Percentiles rank a stretch among this genome's conserved stretches.
These are phyloP conservation scores for Pseudomugil tenellus DNA, from an alignment of 2,797 vertebrate genomes.

Conservation along the genomic window DNA sequence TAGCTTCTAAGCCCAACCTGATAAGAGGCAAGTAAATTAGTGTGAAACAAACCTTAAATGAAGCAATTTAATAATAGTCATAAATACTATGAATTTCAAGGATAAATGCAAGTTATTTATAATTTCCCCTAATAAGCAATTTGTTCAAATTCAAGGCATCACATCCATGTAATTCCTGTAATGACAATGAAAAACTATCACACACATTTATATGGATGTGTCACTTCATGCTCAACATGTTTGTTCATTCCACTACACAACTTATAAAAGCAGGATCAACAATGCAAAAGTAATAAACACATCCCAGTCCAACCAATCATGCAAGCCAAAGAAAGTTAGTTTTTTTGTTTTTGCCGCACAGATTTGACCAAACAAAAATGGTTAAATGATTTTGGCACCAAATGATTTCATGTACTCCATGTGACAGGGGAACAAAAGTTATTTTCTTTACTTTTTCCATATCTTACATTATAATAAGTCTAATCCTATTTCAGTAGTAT, in stretches of 20 bases:
- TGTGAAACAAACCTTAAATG: neutral
- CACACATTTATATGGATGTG: neutral
- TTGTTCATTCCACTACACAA: neutral
- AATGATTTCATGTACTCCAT: neutral
- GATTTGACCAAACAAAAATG: neutral
- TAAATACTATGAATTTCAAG: neutral
- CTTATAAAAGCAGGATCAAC: neutral
- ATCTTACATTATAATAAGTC: neutral
- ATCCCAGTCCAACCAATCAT: slow-evolving; percentile 31
- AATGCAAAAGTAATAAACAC: slow-evolving; percentile 13
- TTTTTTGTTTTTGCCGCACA: slow-evolving; percentile 1
- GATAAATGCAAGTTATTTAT: neutral
- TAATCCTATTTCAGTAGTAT: neutral
- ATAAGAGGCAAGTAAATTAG: slow-evolving; percentile 15
- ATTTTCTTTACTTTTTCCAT: slow-evolving; percentile 35
- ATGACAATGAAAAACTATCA: neutral
- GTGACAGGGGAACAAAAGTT: slow-evolving; percentile 45
- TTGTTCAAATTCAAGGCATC: neutral
- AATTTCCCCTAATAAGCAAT: accelerated
- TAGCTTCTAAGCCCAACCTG: slow-evolving; percentile 95
- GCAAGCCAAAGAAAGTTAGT: slow-evolving; percentile 34
- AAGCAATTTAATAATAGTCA: neutral
- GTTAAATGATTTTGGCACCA: neutral
- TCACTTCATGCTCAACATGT: neutral
- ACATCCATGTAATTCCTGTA: neutral